Conservation (phyloP, 2,113 vertebrate species). For the Zapornia atra region DNA sequence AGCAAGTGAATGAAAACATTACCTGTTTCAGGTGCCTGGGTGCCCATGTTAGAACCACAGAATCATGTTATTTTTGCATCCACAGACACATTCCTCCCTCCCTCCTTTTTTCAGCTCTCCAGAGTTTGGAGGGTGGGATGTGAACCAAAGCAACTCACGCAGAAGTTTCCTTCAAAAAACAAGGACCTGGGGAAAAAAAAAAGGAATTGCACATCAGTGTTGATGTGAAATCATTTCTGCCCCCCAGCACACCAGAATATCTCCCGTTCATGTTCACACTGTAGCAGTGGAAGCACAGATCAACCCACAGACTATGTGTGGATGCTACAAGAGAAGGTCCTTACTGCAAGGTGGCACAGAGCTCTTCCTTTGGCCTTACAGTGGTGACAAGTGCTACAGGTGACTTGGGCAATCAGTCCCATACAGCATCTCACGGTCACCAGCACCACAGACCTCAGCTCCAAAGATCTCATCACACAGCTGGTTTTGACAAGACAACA, state of each 20-base stretch:
- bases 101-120: not conserved
- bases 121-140: not conserved
- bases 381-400: fast-evolving
- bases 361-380: not conserved
- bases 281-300: not conserved
- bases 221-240: not conserved
- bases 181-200: not conserved
- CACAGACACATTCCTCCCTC: not conserved
- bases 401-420: not conserved
- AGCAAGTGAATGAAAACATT: not conserved
- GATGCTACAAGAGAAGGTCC: not conserved
- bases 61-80: not conserved
- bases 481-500: not conserved
- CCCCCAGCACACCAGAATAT: not conserved
- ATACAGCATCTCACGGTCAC: fast-evolving
- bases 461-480: not conserved
- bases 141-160: not conserved
- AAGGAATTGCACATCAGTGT: not conserved
- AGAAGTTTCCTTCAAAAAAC: not conserved
- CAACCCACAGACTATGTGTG: not conserved
- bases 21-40: not conserved
- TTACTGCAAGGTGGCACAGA: not conserved
- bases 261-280: fast-evolving
- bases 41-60: not conserved
- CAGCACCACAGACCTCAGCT: not conserved